A percentile compares a stretch with the other conserved stretches of the same genome.
These are phyloP conservation scores for Andrena flavipes DNA, from an alignment of 2,888 invertebrate species.

Conservation along the genomic window DNA sequence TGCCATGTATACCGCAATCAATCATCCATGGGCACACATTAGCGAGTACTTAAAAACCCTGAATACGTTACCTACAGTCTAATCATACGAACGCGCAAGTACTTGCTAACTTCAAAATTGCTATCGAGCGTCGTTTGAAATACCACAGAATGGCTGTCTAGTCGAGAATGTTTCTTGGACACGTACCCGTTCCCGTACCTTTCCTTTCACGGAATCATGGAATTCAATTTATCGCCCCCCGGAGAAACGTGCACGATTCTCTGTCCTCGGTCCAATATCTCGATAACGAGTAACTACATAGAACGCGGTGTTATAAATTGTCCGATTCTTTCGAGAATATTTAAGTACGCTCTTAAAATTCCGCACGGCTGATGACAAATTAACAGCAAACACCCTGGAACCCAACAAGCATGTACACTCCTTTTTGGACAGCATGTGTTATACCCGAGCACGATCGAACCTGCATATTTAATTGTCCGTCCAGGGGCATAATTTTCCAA, in stretches of 20 bases:
- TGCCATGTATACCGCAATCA: no score
- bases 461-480: constrained; percentile 8
- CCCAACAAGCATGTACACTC: no score
- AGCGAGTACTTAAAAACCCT: no score
- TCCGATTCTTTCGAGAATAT: neutral
- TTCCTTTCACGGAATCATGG: constrained; percentile 22
- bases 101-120: neutral
- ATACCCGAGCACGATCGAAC: no score
- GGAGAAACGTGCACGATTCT: neutral
- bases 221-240: constrained; percentile 40
- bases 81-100: no score
- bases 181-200: constrained; percentile 11
- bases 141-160: neutral
- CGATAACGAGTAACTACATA: neutral
- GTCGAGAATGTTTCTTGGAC: constrained; percentile 6
- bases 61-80: no score
- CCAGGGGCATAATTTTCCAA: constrained; percentile 2
- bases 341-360: no score
- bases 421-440: no score
- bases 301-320: neutral
- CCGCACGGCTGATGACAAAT: no score
- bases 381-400: no score
- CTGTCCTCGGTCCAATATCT: neutral
- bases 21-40: no score
- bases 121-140: constrained; percentile 1